Evolutionary conservation across 2,888 invertebrate genomes (phyloP).

Genomic region (Cetonia aurata): DNA sequence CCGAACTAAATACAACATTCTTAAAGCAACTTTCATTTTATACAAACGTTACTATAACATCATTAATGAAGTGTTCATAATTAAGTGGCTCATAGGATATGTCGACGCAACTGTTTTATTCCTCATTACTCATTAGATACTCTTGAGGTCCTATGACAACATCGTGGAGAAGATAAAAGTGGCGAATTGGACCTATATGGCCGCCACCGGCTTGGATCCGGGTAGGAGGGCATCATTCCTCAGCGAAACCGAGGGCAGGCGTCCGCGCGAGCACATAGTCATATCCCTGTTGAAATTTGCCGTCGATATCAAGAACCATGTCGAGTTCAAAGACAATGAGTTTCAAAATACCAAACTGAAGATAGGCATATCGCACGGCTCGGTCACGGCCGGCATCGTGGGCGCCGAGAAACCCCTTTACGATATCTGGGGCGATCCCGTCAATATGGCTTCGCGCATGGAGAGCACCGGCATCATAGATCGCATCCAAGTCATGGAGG

Average conservation of each 20-base stretch:
- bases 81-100: no score
- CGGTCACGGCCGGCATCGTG: slow-evolving; percentile 94
- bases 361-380: slow-evolving; percentile 89
- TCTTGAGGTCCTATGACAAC: slow-evolving; percentile 63
- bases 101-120: slow-evolving; percentile 18
- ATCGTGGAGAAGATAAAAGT: slow-evolving; percentile 97
- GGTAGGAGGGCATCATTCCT: slow-evolving; percentile 72
- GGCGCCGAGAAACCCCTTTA: slow-evolving; percentile 94
- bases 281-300: slow-evolving; percentile 80
- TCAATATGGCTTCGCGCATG: slow-evolving; percentile 97
- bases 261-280: slow-evolving; percentile 64
- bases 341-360: slow-evolving; percentile 76
- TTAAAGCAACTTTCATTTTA: no score
- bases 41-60: no score
- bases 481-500: slow-evolving; percentile 79
- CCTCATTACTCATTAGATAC: slow-evolving; percentile 20
- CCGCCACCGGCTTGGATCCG: slow-evolving; percentile 91
- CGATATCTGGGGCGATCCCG: slow-evolving; percentile 97
- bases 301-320: slow-evolving; percentile 76
- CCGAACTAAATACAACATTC: no score
- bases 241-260: slow-evolving; percentile 51
- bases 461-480: slow-evolving; percentile 89
- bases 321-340: slow-evolving; percentile 71
- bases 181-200: slow-evolving; percentile 97
- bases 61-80: no score